Percentiles rank a stretch among this genome's conserved stretches.
Evolutionary conservation across 2,888 invertebrate genomes (phyloP).

Genomic region (Argynnis bischoffii): DNA sequence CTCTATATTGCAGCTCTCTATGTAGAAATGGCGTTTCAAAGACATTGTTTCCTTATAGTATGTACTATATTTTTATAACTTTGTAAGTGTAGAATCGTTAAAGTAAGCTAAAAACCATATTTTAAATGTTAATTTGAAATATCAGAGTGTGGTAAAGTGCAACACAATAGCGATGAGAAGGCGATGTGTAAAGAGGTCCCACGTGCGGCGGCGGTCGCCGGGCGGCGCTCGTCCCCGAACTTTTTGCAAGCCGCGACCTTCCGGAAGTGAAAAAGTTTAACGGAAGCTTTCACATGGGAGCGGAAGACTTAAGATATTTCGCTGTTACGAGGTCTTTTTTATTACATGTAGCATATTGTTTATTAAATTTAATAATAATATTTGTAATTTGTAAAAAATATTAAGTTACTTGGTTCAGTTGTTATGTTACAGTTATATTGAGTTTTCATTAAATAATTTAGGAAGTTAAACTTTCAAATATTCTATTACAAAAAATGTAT

Average conservation of each 20-base stretch:
- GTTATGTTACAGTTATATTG: too few species aligned
- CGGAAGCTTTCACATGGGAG: conserved; percentile 10
- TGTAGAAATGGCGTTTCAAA: too few species aligned
- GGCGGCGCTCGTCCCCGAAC: not conserved
- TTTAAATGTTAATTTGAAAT: not conserved
- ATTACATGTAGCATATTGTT: not conserved
- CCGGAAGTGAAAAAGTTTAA: conserved; percentile 1
- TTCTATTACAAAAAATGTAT: too few species aligned
- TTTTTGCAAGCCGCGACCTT: conserved; percentile 10
- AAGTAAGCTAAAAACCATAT: not conserved
- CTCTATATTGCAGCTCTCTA: too few species aligned
- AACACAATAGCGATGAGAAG: conserved; percentile 12
- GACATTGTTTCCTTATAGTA: too few species aligned
- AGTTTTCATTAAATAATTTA: too few species aligned
- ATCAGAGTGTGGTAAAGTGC: not conserved
- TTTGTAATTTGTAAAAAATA: not conserved
- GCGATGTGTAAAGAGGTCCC: not conserved
- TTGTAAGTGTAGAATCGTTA: too few species aligned
- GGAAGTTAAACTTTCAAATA: too few species aligned
- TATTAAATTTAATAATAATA: not conserved
- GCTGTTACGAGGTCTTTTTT: not conserved
- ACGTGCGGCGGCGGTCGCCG: not conserved
- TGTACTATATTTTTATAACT: too few species aligned
- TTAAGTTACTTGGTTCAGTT: too few species aligned
- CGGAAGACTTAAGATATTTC: not conserved